Conservation (phyloP, 2,797 vertebrate genomes). For the Perodicticus potto region DNA sequence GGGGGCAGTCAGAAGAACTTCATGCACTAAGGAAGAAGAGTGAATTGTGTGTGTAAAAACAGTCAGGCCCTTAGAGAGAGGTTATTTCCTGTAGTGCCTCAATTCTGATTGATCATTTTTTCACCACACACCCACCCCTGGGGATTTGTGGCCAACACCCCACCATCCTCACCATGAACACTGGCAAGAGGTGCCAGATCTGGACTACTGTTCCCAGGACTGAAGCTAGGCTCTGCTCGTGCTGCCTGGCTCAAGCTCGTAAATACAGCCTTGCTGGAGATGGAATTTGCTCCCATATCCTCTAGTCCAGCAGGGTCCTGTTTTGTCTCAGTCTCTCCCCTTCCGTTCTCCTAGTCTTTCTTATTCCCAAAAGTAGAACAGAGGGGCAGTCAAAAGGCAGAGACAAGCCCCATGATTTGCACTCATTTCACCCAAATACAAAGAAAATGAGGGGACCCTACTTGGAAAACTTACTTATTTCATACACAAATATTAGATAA, state of each 20-base stretch:
- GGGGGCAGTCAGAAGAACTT: neutral
- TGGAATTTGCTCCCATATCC: neutral
- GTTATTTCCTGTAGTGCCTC: neutral
- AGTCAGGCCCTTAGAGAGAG: neutral
- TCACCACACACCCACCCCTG: neutral
- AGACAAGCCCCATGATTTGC: neutral
- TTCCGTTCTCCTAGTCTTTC: neutral
- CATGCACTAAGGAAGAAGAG: neutral
- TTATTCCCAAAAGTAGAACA: neutral
- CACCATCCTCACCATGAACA: accelerated
- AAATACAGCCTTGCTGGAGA: neutral
- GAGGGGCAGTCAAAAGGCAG: neutral
- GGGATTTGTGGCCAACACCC: neutral
- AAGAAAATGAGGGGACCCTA: neutral
- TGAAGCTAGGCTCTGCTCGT: neutral
- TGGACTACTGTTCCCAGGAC: neutral
- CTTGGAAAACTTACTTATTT: neutral
- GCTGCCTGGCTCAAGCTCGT: neutral
- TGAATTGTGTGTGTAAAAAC: neutral
- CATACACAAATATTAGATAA: neutral
- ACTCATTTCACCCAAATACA: neutral
- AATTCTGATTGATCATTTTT: neutral
- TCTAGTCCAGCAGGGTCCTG: too few species aligned
- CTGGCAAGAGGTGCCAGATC: neutral
- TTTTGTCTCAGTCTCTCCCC: neutral